Evolutionary conservation across 2,888 invertebrate species (phyloP).

Genomic region (Stenoptilia bipunctidactyla): DNA sequence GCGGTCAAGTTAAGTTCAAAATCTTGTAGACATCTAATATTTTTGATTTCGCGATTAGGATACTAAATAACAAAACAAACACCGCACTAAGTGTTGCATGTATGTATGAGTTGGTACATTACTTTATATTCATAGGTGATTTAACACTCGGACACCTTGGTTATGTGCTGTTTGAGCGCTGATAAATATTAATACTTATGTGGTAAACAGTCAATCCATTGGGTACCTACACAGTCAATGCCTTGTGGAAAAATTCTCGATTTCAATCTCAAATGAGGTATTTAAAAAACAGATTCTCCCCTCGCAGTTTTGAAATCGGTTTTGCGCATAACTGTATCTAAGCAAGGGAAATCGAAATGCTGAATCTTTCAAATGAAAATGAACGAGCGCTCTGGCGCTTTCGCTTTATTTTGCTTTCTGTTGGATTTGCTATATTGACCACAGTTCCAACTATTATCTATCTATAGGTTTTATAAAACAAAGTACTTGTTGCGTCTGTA

Average conservation of each 20-base stretch:
- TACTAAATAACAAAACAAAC: constrained; percentile 11
- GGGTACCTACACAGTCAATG: constrained; percentile 13
- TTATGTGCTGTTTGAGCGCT: constrained; percentile 35
- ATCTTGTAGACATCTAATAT: too few species aligned
- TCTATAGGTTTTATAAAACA: too few species aligned
- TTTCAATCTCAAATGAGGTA: constrained; percentile 26
- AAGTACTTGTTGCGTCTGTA: too few species aligned
- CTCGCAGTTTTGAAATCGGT: constrained; percentile 11
- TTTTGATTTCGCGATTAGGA: too few species aligned
- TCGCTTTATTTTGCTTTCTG: too few species aligned
- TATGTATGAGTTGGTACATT: constrained; percentile 40
- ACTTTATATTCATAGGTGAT: constrained; percentile 51
- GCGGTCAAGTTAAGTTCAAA: too few species aligned
- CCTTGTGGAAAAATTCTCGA: constrained; percentile 32
- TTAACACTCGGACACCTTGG: constrained; percentile 37
- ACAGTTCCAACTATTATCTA: too few species aligned
- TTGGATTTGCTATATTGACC: too few species aligned
- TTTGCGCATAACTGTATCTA: constrained; percentile 31
- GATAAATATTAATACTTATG: constrained; percentile 21
- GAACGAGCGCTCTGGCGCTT: too few species aligned
- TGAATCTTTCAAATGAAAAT: too few species aligned
- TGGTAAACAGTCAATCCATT: constrained; percentile 26
- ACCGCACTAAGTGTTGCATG: constrained; percentile 23
- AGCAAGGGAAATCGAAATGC: constrained; percentile 37
- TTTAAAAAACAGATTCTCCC: constrained; percentile 32